Conservation (phyloP, 2,797 vertebrate species). For the Sebastes trivittatus region DNA sequence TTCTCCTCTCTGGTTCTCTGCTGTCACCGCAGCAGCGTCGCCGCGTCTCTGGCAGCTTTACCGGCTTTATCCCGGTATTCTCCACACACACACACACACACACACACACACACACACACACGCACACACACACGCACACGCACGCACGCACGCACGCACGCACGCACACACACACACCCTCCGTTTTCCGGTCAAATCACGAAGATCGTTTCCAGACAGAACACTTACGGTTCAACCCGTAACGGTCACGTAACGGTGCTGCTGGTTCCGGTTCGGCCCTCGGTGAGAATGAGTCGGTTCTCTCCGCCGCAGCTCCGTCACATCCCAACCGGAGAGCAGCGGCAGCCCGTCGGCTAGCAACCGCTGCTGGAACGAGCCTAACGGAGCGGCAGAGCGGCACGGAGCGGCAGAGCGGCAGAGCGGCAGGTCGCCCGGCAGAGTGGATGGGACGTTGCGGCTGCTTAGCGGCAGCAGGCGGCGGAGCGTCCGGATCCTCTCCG, state of each 20-base stretch:
- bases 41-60: too few species aligned
- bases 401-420: slow-evolving; percentile 1
- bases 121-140: accelerated
- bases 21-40: too few species aligned
- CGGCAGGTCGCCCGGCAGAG: not conserved
- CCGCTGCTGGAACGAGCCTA: slow-evolving; percentile 23
- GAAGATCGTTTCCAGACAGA: not conserved
- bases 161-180: too few species aligned
- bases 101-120: accelerated
- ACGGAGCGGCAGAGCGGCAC: not conserved
- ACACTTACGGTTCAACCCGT: slow-evolving; percentile 55
- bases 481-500: not conserved
- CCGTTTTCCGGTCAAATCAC: not conserved
- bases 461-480: not conserved
- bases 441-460: slow-evolving; percentile 10
- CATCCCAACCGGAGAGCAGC: slow-evolving; percentile 59
- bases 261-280: slow-evolving; percentile 31
- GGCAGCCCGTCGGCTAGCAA: slow-evolving; percentile 51
- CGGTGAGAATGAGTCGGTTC: slow-evolving; percentile 20
- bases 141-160: accelerated
- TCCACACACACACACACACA: too few species aligned
- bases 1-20: not conserved
- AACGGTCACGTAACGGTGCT: slow-evolving; percentile 22
- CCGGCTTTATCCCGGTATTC: too few species aligned
- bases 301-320: slow-evolving; percentile 73